A percentile compares a stretch with the other conserved stretches of the same genome.
These are phyloP conservation scores for Deilephila porcellus DNA, from an alignment of 2,888 invertebrate species.

Conservation along the genomic window DNA sequence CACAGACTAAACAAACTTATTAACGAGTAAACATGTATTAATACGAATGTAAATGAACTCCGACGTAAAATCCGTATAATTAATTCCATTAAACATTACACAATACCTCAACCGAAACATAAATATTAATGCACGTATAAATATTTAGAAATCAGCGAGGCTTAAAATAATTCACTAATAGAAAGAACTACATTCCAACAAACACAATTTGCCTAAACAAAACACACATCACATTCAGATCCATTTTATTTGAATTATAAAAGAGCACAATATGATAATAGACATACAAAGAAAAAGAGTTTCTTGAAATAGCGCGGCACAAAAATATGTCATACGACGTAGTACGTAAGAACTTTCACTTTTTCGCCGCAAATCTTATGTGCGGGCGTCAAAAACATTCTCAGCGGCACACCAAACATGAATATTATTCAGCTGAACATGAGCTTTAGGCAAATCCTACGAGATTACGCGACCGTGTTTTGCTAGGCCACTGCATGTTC, in stretches of 20 bases:
- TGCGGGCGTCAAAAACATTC: slow-evolving; percentile 13
- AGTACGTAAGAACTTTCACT: slow-evolving; percentile 18
- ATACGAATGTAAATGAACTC: not conserved
- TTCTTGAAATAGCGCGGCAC: slow-evolving; percentile 10
- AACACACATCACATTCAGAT: not conserved
- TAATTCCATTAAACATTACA: slow-evolving; percentile 16
- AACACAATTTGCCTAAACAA: not conserved
- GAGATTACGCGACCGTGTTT: slow-evolving; percentile 21
- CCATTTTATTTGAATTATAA: not conserved
- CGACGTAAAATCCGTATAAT: slow-evolving; percentile 6
- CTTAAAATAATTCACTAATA: not conserved
- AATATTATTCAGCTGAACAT: slow-evolving; percentile 18
- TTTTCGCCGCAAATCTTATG: slow-evolving; percentile 16
- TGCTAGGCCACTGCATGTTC: slow-evolving; percentile 24
- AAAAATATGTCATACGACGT: slow-evolving; percentile 19
- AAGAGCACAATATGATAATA: slow-evolving; percentile 7
- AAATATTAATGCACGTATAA: slow-evolving; percentile 11
- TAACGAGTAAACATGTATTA: slow-evolving; percentile 6
- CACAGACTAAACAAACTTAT: slow-evolving; percentile 24
- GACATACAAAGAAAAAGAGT: slow-evolving; percentile 7
- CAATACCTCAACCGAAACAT: not conserved
- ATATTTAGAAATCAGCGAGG: slow-evolving; percentile 13
- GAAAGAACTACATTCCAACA: too few relatives aligned
- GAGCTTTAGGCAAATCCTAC: slow-evolving; percentile 18
- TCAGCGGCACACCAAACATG: slow-evolving; percentile 18